These are phyloP conservation scores for Drosophila kohkoa DNA, from an alignment of 1,140 invertebrate species.

Conservation along the genomic window DNA sequence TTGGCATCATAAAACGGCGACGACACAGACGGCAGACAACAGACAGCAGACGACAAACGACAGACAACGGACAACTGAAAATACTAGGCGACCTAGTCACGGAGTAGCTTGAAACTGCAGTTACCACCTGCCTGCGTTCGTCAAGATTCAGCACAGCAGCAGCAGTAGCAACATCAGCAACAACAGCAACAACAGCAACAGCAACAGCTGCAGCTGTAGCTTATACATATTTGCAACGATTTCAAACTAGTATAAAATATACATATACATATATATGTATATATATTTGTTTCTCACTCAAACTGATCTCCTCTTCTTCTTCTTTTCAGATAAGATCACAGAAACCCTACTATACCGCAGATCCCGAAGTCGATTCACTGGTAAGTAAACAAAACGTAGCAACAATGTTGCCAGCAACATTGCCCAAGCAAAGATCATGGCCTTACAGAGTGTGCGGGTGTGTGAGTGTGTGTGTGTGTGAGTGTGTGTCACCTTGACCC, in stretches of 20 bases:
- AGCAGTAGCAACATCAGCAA: slow-evolving; percentile 10
- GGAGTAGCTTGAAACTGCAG: slow-evolving; percentile 22
- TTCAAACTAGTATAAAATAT: slow-evolving; percentile 44
- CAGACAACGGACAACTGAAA: slow-evolving; percentile 14
- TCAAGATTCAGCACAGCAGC: slow-evolving; percentile 45
- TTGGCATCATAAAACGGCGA: slow-evolving; percentile 71
- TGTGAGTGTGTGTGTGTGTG: slow-evolving; percentile 25
- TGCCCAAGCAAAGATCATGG: slow-evolving; percentile 62
- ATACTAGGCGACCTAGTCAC: slow-evolving; percentile 44
- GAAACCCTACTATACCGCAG: slow-evolving; percentile 98
- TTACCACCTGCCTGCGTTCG: slow-evolving; percentile 55
- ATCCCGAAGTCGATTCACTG: slow-evolving; percentile 98
- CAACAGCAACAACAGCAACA: slow-evolving; percentile 25
- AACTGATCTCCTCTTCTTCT: slow-evolving; percentile 74
- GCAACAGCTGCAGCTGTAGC: slow-evolving; percentile 30
- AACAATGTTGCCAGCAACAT: slow-evolving; percentile 72
- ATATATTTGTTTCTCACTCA: neutral
- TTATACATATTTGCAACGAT: slow-evolving; percentile 47
- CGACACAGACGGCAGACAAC: slow-evolving; percentile 44
- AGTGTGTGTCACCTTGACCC: slow-evolving; percentile 76
- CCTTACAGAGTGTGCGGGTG: slow-evolving; percentile 24
- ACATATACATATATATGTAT: slow-evolving; percentile 1
- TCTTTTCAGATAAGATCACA: slow-evolving; percentile 97
- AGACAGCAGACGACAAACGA: slow-evolving; percentile 9
- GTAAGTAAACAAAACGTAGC: slow-evolving; percentile 89